phyloP scores from a whole-genome alignment of 64 coral and sea anemone genomes.

The Trachythela sp. region DNA sequence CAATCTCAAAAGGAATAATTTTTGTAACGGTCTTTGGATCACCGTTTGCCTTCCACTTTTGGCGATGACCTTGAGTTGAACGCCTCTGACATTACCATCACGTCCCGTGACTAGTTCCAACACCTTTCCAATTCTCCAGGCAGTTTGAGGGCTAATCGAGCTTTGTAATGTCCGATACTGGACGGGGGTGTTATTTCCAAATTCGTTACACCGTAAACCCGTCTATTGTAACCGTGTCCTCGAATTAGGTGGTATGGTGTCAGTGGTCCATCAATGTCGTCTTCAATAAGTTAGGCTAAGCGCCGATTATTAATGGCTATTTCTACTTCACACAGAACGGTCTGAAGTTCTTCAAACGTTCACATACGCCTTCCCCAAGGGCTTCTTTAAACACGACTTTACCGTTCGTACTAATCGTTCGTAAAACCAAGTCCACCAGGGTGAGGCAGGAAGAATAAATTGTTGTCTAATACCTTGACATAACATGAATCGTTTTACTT shows the following conservation, averaged over 20 bases:
- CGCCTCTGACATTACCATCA: not conserved
- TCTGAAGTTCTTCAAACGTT: slow-evolving; percentile 3
- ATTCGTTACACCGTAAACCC: not conserved
- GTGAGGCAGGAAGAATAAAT: not conserved
- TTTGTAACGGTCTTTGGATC: not conserved
- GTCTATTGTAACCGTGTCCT: not conserved
- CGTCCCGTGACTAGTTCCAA: not conserved
- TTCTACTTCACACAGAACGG: not conserved
- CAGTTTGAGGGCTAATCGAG: not conserved
- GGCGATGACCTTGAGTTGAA: not conserved
- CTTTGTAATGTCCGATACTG: not conserved
- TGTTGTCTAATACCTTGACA: not conserved
- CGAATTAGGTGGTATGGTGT: not conserved
- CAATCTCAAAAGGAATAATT: too few relatives aligned
- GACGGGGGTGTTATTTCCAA: not conserved
- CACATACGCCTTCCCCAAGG: not conserved
- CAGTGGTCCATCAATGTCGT: not conserved
- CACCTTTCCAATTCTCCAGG: not conserved
- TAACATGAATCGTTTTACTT: not conserved
- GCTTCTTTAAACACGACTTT: not conserved
- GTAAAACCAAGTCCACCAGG: not conserved
- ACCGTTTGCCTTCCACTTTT: not conserved
- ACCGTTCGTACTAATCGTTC: not conserved
- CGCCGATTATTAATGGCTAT: not conserved
- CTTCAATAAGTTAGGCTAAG: not conserved